Evolutionary conservation across 2,888 invertebrate species (phyloP), one percentile per base, ranked within the genome.

Genomic region (Bursaphelenchus okinawaensis): DNA sequence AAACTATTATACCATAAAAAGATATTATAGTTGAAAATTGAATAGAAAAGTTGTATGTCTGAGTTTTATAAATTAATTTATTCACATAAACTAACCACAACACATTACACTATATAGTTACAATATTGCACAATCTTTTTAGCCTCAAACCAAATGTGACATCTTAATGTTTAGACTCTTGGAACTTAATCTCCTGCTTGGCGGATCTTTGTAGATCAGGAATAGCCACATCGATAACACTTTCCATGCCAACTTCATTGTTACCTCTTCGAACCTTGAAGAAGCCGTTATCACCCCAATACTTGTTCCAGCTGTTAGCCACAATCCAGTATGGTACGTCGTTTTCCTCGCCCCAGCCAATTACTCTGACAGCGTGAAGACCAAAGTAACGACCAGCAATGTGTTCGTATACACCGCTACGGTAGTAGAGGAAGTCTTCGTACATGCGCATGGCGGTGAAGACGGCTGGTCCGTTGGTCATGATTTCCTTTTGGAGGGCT

Each of bases 191-290:
- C 40, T 4, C 16, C 6, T 40, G 40, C 3, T 1, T 6, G 3
- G 40, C 40, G 40, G 60, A 59, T 22, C 60, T 31, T 27, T 61
- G 50, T 8, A 59, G 16, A 20, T 59, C 60, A 16, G 60, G 60
- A 26, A 59, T 26, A 16, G 23, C 60, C 20, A 29, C 60, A 24
- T 59, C 60, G 4, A 50, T 50, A 31, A 59, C 60, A 22, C 50
- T 40, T 20, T 66, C 66, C 12, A 66, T 58, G 27, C 59, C 67
- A 0, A 19, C 19, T 23, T 57, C 57, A 50, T 66, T 66, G 55
- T n/a, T 67, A n/a, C 66, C 66, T 19, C 66, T 29, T 28, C 23
- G 40, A 19, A 66, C 31, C 26, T 63, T 65, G 52, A 66, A 66
- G 29, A 68, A 67, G 24, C 65, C 65, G 2, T 68, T 60, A 16